Base-by-base conservation (phyloP, 2,113 vertebrate species). In the Mohoua ochrocephala region DNA sequence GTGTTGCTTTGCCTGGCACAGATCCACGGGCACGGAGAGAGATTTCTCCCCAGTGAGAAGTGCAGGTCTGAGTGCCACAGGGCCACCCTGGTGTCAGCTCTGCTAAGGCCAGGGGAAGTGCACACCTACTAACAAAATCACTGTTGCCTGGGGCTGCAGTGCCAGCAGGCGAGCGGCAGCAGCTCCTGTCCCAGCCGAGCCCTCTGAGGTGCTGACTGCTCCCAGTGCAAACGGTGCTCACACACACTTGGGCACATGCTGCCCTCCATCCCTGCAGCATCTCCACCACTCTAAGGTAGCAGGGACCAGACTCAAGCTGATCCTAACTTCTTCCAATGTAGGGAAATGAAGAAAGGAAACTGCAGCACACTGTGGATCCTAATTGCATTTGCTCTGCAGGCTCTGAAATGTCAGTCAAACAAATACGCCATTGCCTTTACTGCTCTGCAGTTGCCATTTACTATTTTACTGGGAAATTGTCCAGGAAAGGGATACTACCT, bases 401-500 rank as follows among this genome's bases (percentile, higher is more conserved):
- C 91, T 97, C 88, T 61, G 54, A 87, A 93, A 77, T 15, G 54
- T 91, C 92, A 87, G 49, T 96, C 93, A 95, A 87, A 94, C 88
- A 91, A 84, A 92, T 56, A 95, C 2, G 2, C 68, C 64, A 37
- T 44, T 0, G 37, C 65, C 89, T 94, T 91, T 91, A 94, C 93
- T 91, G 92, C 94, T 95, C 84, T 93, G 93, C 90, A 81, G 91
- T 87, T 91, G 87, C 93, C 91, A 95, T 97, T 97, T 97, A 94
- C 89, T 93, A 77, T 96, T 97, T 95, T 71, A 87, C 95, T 91
- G 95, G 96, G 96, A 96, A 95, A 77, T 78, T 64, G 65, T 80
- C 96, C 95, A 96, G 87, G 85, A 92, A 93, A 91, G 67, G 79
- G 91, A 91, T 94, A 89, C 83, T 93, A 93, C 90, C 90, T 96